Percentiles rank a stretch among this genome's conserved stretches.
phyloP scores from a whole-genome alignment of 2,113 vertebrate genomes.

The Alouatta palliata region DNA sequence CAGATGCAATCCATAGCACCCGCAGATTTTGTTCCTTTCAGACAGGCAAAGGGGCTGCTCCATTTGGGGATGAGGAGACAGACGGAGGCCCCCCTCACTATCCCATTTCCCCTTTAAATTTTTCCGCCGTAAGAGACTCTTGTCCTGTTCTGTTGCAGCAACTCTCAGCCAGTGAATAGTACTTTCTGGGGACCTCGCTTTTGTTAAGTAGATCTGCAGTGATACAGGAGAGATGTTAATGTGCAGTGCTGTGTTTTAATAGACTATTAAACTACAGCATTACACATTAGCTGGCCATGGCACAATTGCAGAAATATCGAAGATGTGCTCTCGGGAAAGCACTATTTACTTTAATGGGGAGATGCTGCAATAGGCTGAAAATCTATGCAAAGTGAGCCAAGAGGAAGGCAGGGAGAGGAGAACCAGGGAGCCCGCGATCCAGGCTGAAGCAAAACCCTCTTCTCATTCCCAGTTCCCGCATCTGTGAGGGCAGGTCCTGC shows the following conservation, averaged over 20 bases:
- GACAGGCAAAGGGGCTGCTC: not conserved
- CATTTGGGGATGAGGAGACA: not conserved
- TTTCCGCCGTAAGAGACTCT: constrained; percentile 42
- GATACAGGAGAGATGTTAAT: constrained; percentile 71
- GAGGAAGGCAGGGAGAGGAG: not conserved
- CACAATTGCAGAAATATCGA: constrained; percentile 72
- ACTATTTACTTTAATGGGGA: constrained; percentile 70
- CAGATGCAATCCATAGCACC: not conserved
- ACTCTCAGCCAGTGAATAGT: constrained; percentile 46
- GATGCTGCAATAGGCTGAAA: constrained; percentile 52
- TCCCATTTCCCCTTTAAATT: constrained; percentile 18
- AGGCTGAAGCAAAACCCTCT: not conserved
- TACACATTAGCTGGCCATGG: constrained; percentile 70
- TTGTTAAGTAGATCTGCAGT: constrained; percentile 73
- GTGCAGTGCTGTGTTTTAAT: constrained; percentile 77
- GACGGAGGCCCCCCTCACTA: not conserved
- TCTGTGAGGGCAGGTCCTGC: not conserved
- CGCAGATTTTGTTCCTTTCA: constrained; percentile 12
- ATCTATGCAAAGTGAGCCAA: not conserved
- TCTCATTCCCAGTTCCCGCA: not conserved
- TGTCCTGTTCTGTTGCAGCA: constrained; percentile 39
- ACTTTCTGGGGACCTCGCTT: constrained; percentile 64
- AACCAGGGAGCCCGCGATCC: not conserved
- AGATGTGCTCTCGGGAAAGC: constrained; percentile 72
- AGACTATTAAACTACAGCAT: constrained; percentile 77